Evolutionary conservation across 2,888 invertebrate species (phyloP).

Genomic region (Cyaniris semiargus): DNA sequence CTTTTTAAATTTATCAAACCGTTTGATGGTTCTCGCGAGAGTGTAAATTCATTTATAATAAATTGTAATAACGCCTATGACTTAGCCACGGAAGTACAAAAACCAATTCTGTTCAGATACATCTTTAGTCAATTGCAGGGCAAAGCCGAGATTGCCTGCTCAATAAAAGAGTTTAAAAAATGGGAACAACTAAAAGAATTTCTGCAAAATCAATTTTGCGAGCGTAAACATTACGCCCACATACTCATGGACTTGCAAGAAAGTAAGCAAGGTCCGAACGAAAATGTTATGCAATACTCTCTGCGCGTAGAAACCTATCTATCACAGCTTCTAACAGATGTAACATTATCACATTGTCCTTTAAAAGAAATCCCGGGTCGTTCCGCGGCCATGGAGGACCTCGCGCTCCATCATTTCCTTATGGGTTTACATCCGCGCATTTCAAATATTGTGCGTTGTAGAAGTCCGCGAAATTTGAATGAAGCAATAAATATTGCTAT

Average conservation of each 20-base stretch:
- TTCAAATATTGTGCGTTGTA: conserved; percentile 38
- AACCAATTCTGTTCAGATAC: conserved; percentile 33
- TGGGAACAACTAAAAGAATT: conserved; percentile 21
- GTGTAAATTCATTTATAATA: conserved; percentile 29
- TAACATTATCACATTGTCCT: conserved; percentile 40
- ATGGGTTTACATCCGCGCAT: conserved; percentile 37
- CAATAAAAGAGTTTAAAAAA: conserved; percentile 33
- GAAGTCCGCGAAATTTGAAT: conserved; percentile 37
- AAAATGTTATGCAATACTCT: conserved; percentile 43
- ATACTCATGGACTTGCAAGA: conserved; percentile 22
- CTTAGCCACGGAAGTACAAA: conserved; percentile 28
- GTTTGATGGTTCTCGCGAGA: conserved; percentile 32
- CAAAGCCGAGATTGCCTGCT: conserved; percentile 37
- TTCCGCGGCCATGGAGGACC: conserved; percentile 45
- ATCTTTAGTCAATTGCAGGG: conserved; percentile 37
- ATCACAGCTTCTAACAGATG: conserved; percentile 45
- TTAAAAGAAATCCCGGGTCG: conserved; percentile 41
- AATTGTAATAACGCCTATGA: conserved; percentile 33
- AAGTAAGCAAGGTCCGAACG: conserved; percentile 37
- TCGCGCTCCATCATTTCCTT: conserved; percentile 42
- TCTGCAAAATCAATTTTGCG: conserved; percentile 11
- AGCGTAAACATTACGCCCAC: conserved; percentile 11
- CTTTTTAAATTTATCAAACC: conserved; percentile 33
- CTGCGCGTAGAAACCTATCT: conserved; percentile 43
- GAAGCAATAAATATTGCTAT: conserved; percentile 39